phyloP scores from a whole-genome alignment of 2,113 vertebrate genomes.

The Recurvirostra avosetta region DNA sequence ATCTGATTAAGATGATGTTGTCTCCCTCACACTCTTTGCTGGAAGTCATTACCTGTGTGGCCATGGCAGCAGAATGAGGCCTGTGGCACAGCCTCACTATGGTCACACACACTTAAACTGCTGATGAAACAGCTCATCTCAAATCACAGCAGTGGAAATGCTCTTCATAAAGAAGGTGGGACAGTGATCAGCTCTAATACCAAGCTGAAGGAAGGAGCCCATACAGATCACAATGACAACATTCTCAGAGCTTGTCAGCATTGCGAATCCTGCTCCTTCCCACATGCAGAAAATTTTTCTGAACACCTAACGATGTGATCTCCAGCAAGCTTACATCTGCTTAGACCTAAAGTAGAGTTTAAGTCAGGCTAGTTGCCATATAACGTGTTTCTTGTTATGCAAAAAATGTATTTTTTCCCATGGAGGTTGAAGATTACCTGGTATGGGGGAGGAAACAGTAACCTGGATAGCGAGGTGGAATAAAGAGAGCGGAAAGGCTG shows the following conservation, averaged over 20 bases:
- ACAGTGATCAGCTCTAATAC: not conserved
- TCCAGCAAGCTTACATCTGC: not conserved
- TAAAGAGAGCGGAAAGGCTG: not conserved
- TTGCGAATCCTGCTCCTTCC: not conserved
- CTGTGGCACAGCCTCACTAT: accelerated
- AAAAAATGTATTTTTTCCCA: not conserved
- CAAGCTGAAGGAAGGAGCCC: not conserved
- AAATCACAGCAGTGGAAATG: not conserved
- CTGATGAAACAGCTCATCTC: not conserved
- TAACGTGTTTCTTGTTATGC: accelerated
- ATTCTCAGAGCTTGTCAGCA: accelerated
- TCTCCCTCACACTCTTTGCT: not conserved
- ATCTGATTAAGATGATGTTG: not conserved
- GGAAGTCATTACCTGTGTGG: not conserved
- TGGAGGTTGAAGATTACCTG: not conserved
- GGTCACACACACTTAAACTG: accelerated
- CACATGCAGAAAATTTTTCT: accelerated
- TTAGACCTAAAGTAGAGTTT: not conserved
- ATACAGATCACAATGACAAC: not conserved
- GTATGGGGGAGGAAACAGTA: not conserved
- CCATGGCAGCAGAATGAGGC: not conserved
- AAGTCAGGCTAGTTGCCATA: not conserved
- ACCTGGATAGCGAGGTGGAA: not conserved
- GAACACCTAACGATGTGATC: not conserved
- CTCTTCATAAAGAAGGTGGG: not conserved